Evolutionary conservation across 2,888 invertebrate species (phyloP).

Genomic region (Drosophila antonietae): DNA sequence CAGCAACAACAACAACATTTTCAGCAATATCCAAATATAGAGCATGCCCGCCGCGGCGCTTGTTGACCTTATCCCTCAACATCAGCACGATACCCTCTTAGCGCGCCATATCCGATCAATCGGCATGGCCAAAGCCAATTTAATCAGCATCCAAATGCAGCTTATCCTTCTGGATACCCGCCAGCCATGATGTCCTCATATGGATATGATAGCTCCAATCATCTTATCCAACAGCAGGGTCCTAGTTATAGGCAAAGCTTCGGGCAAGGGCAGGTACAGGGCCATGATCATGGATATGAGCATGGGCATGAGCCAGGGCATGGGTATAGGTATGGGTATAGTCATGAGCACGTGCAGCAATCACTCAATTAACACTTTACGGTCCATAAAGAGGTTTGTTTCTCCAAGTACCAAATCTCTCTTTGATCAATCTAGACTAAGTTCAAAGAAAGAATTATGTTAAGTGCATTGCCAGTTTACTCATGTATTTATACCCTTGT

Average conservation of each 20-base stretch:
- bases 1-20: slow-evolving; percentile 45
- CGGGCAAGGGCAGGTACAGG: slow-evolving; percentile 58
- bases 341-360: slow-evolving; percentile 50
- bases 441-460: too few species aligned
- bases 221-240: slow-evolving; percentile 73
- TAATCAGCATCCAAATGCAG: slow-evolving; percentile 37
- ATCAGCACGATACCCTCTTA: slow-evolving; percentile 59
- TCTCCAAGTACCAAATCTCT: neutral
- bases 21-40: slow-evolving; percentile 44
- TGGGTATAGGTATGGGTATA: slow-evolving; percentile 30
- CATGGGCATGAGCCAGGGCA: slow-evolving; percentile 63
- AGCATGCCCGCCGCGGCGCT: slow-evolving; percentile 35
- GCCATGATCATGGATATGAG: slow-evolving; percentile 42
- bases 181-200: slow-evolving; percentile 63
- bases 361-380: slow-evolving; percentile 50
- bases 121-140: slow-evolving; percentile 37
- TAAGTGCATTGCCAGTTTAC: neutral
- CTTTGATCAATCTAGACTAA: neutral
- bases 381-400: slow-evolving; percentile 82
- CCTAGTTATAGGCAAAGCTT: slow-evolving; percentile 17
- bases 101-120: slow-evolving; percentile 21
- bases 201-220: slow-evolving; percentile 66
- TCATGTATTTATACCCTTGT: neutral
- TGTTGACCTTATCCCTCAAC: slow-evolving; percentile 60
- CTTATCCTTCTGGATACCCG: slow-evolving; percentile 60